Base-by-base conservation (phyloP, 2,113 vertebrate species). In the Equus quagga region DNA sequence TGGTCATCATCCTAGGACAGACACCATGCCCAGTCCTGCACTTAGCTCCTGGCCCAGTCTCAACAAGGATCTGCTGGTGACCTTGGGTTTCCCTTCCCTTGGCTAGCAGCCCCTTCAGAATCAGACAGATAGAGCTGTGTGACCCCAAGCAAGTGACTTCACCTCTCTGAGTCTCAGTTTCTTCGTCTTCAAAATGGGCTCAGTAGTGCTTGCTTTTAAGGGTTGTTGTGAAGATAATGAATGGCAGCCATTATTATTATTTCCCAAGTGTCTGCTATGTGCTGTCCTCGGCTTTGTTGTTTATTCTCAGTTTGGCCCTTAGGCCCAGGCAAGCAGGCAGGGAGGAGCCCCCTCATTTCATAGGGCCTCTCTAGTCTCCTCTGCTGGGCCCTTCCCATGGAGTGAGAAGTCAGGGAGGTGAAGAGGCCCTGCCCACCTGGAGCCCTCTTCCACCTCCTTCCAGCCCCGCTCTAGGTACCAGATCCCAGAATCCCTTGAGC, bases 151-250 rank as follows among this genome's bases (percentile, higher is more conserved):
- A 92, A 75, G 51, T 88, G 60, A 81, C 56, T 79, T 94, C 33
- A 80, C 9, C 18, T 92, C 76, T 96, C 72, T 96, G 76, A 93
- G 58, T 36, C 85, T 96, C 64, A 24, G 24, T 70, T 67, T 86
- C 76, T 84, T 96, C 76, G 67, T 80, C 56, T 90, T 97, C 70
- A 94, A 81, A 95, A 97, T 60, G 60, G 81, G 44, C 14, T 79
- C 15, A 36, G 23, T 31, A 92, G 19, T 84, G 26, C 60, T 46
- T 93, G 70, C 28, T 23, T 89, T 33, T 72, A 9, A 26, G 83
- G 31, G 31, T n/a, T 86, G 41, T 46, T 31, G 8, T 46, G 64
- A 86, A 91, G 82, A 64, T 82, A 92, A 83, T 67, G 49, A 60
- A 64, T 72, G 41, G 41, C 24, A 62, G 67, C 6, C 44, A 65